These are phyloP conservation scores for Drosophila stalkeri DNA, from an alignment of 2,888 invertebrate genomes.

Conservation along the genomic window DNA sequence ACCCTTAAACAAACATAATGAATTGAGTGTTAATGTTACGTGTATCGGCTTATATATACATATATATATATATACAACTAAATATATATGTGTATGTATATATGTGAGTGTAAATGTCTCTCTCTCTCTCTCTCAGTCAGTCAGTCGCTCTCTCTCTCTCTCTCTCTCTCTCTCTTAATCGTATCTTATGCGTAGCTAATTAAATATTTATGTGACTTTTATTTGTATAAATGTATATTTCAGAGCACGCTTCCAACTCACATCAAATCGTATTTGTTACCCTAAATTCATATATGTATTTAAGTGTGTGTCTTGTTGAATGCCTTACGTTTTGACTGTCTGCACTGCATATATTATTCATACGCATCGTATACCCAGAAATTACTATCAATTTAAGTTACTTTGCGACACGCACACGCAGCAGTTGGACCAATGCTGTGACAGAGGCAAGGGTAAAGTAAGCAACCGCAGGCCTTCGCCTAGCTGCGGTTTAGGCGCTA, in stretches of 20 bases:
- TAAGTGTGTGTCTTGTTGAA: constrained; percentile 24
- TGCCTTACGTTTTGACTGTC: constrained; percentile 33
- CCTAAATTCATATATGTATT: constrained; percentile 21
- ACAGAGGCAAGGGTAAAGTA: not conserved
- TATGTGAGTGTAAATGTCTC: constrained; percentile 8
- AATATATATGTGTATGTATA: not conserved
- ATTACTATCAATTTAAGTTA: constrained; percentile 60
- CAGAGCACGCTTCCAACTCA: constrained; percentile 28
- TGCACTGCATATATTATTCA: constrained; percentile 67
- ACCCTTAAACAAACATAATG: constrained; percentile 31
- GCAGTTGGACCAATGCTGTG: not conserved
- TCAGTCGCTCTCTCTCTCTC: not conserved
- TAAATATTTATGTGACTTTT: constrained; percentile 48
- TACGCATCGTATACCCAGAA: constrained; percentile 58
- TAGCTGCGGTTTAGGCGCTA: constrained; percentile 49
- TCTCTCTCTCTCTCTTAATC: not conserved
- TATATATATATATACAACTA: not conserved
- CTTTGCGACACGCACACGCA: constrained; percentile 30
- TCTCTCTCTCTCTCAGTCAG: not conserved
- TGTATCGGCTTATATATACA: constrained; percentile 15
- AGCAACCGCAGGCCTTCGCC: constrained; percentile 41
- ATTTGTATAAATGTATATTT: constrained; percentile 22
- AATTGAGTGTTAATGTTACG: constrained; percentile 49
- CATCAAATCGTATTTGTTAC: constrained; percentile 16
- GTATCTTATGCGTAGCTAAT: constrained; percentile 38